Base-by-base conservation (phyloP, 2,888 invertebrate genomes). In the Celastrina argiolus region DNA sequence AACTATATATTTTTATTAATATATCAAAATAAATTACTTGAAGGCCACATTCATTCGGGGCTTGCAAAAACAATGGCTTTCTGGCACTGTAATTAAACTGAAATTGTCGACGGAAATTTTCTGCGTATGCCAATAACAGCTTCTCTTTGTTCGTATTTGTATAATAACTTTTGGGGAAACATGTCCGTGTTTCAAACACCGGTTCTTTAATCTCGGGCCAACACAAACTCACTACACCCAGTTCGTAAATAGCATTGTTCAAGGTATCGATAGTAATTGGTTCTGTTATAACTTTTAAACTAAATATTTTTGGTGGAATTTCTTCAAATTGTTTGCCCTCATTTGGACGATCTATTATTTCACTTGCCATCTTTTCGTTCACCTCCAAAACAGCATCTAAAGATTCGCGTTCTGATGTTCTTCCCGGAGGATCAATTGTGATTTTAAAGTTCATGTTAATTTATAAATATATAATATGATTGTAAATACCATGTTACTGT, bases 41-140 rank as follows among this genome's bases (percentile, higher is more conserved):
- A 69, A 96, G 88, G 63, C 93, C 94, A 77, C 95, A 96, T 84
- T 96, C 96, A 79, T 97, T 97, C 64, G 94, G 93, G 56, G 93
- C 92, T 64, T 94, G 95, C 66, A 97, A 79, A 56, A 96, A 88
- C 66, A 96, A 77, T 0, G 95, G 94, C 70, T 93, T 93, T 64
- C 95, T 91, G 34, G 92, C 81, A 0, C 92, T 91, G 81, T 92
- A 94, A 63, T 91, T 85, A 66, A 90, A 84, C 66, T 88, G 84
- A 82, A 93, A 95, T 75, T 96, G 96, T 64, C 92, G 91, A 16
- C 96, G 92, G 78, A 96, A 96, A 81, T 96, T 96, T 82, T 96
- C 96, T 0, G 95, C 94, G 75, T 95, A 95, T 65, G 95, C 91
- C 58, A 96, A 81, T 10, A 96, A 78, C 14, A 95, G 79, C 64